A percentile compares a stretch with the other conserved stretches of the same genome.
phyloP scores from a whole-genome alignment of 2,888 invertebrate genomes.

The Phengaris alcon region DNA sequence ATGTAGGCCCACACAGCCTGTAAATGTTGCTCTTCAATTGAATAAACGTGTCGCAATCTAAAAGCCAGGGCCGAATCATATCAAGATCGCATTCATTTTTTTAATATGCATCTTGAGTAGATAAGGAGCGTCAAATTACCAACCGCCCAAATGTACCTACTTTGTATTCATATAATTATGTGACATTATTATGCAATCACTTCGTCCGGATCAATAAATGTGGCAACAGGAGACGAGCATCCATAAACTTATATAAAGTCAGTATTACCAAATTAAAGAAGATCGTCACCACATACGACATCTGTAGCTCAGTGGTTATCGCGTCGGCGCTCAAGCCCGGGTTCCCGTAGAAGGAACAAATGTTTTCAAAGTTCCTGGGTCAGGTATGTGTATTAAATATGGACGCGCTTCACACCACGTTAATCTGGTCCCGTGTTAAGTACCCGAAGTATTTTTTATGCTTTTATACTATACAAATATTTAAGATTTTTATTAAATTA shows the following conservation, averaged over 20 bases:
- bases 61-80: conserved; percentile 67
- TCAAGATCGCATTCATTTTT: conserved; percentile 64
- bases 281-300: not conserved
- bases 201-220: not conserved
- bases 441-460: too few species aligned
- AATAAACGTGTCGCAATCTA: conserved; percentile 54
- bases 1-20: conserved; percentile 37
- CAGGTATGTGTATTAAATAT: too few species aligned
- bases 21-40: conserved; percentile 47
- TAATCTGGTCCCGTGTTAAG: too few species aligned
- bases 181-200: not conserved
- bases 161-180: conserved; percentile 17
- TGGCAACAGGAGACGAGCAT: not conserved
- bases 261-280: not conserved
- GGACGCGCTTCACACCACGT: too few species aligned
- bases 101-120: conserved; percentile 44
- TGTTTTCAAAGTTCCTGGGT: too few species aligned
- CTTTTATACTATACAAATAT: too few species aligned
- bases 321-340: too few species aligned
- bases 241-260: not conserved
- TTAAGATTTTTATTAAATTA: too few species aligned
- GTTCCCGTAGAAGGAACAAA: too few species aligned
- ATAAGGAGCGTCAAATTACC: conserved; percentile 37
- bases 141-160: not conserved
- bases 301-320: too few species aligned